phyloP scores from a whole-genome alignment of 1,140 invertebrate species.

The Bicyclus anynana region DNA sequence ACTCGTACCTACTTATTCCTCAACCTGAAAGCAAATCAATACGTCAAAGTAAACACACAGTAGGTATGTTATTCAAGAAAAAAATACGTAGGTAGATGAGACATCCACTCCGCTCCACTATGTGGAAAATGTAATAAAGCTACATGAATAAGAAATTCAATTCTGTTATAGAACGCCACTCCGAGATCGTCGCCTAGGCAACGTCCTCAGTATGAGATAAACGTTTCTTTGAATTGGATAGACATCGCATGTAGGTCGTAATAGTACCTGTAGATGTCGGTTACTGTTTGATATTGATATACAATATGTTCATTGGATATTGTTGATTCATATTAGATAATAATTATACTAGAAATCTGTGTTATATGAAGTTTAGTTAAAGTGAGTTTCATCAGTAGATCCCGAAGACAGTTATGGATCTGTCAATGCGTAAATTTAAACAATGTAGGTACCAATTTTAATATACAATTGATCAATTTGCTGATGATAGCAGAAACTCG shows the following conservation, averaged over 20 bases:
- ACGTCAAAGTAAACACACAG: background rate
- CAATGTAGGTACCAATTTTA: too few species aligned
- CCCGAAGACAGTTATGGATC: too few species aligned
- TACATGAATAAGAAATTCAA: constrained; percentile 42
- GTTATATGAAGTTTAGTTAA: too few species aligned
- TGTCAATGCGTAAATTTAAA: too few species aligned
- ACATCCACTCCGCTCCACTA: constrained; percentile 20
- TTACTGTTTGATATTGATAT: background rate
- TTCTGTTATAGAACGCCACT: constrained; percentile 32
- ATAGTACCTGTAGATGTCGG: background rate
- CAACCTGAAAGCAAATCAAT: constrained; percentile 2
- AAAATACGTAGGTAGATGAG: constrained; percentile 24
- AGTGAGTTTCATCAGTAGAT: too few species aligned
- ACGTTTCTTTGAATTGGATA: constrained; percentile 15
- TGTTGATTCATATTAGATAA: too few species aligned
- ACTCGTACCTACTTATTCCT: background rate
- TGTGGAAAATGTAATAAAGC: constrained; percentile 34
- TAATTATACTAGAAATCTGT: too few species aligned
- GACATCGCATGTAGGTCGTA: background rate
- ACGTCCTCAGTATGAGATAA: constrained; percentile 14
- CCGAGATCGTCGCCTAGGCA: constrained; percentile 26
- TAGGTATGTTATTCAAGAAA: constrained; percentile 23
- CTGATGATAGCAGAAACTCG: too few species aligned
- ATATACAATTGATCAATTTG: too few species aligned
- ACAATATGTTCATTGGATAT: background rate